Evolutionary conservation across 2,113 vertebrate species (phyloP).

Genomic region (Xenus cinereus): DNA sequence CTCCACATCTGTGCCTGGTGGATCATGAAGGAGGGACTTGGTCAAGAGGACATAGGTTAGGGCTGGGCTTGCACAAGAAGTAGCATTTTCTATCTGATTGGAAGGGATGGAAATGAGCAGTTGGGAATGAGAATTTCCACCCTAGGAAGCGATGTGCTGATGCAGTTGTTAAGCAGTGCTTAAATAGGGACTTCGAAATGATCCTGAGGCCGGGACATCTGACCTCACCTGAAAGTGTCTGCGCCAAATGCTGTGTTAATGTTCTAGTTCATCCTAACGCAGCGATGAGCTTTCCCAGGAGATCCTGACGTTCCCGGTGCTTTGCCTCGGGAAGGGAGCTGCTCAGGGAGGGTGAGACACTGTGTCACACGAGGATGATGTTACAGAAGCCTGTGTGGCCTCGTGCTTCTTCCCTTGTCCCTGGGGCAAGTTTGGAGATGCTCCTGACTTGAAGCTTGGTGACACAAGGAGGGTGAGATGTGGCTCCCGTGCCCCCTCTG

Average conservation of each 20-base stretch:
- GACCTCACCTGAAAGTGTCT: background rate
- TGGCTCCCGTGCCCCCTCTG: background rate
- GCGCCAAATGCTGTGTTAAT: background rate
- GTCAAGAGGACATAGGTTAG: background rate
- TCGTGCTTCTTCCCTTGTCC: background rate
- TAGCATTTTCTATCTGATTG: background rate
- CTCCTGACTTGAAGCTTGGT: background rate
- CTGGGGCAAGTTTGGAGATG: background rate
- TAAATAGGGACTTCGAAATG: background rate
- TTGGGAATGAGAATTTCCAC: background rate
- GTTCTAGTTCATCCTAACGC: fast-evolving
- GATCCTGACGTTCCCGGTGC: fast-evolving
- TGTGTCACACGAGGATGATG: fast-evolving
- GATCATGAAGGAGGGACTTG: background rate
- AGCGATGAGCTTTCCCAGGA: background rate
- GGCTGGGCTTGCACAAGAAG: background rate
- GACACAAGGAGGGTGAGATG: background rate
- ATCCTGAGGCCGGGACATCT: too few species aligned
- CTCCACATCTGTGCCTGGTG: background rate
- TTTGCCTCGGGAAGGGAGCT: fast-evolving
- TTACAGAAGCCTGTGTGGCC: background rate
- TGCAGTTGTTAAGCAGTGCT: background rate
- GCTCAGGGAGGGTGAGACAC: background rate
- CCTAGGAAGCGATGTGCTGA: background rate
- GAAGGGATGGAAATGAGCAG: background rate